A percentile compares a stretch with the other conserved stretches of the same genome.
phyloP scores from a whole-genome alignment of 2,888 invertebrate species.

The Ctena decussata region DNA sequence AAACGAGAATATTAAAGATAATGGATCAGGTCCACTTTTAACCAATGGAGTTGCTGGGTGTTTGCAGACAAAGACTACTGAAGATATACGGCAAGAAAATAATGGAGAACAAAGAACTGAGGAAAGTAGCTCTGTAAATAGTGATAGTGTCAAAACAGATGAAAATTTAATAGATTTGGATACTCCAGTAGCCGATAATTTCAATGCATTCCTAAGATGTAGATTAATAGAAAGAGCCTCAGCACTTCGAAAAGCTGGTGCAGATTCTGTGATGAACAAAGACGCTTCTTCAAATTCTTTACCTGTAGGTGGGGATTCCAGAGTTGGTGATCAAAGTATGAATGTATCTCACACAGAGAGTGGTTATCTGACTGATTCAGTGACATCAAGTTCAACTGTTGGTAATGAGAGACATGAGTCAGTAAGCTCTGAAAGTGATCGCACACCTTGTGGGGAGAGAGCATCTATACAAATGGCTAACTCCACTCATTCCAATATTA shows the following conservation, averaged over 20 bases:
- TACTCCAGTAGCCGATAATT: neutral
- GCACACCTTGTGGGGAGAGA: constrained; percentile 50
- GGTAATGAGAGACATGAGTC: constrained; percentile 35
- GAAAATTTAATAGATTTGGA: constrained; percentile 4
- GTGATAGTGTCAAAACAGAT: neutral
- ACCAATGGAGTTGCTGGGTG: neutral
- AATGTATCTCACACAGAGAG: constrained; percentile 58
- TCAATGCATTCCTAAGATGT: constrained; percentile 4
- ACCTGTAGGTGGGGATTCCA: neutral
- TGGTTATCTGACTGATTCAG: constrained; percentile 65
- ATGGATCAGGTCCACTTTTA: neutral
- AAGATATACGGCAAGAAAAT: neutral
- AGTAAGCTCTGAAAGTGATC: constrained; percentile 43
- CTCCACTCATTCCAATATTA: neutral
- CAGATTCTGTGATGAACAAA: neutral
- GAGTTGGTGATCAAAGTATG: constrained; percentile 13
- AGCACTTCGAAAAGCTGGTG: neutral
- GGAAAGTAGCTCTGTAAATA: neutral
- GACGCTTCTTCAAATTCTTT: neutral
- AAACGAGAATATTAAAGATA: neutral
- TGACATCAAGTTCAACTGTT: constrained; percentile 29
- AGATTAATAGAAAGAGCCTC: neutral
- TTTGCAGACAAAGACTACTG: neutral
- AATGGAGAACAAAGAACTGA: neutral
- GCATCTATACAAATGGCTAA: constrained; percentile 26